Conservation (phyloP, 2,888 invertebrate species). For the Tholera decimalis region DNA sequence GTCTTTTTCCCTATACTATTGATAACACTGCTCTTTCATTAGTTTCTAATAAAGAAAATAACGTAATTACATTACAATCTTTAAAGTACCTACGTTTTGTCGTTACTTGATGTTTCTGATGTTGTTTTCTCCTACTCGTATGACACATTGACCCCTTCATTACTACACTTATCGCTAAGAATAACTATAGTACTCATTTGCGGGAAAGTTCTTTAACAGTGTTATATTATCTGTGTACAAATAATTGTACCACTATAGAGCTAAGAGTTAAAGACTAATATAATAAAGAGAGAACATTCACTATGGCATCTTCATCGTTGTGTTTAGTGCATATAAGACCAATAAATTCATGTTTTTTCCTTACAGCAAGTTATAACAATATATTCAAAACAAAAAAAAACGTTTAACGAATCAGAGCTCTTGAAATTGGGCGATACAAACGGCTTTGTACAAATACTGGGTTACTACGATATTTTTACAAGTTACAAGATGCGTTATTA, state of each 20-base stretch:
- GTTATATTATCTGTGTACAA: neutral
- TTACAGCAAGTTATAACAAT: neutral
- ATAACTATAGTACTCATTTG: conserved; percentile 32
- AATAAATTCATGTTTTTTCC: neutral
- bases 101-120: conserved; percentile 18
- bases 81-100: conserved; percentile 33
- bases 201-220: conserved; percentile 29
- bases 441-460: neutral
- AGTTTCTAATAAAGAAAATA: neutral
- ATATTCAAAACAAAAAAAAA: neutral
- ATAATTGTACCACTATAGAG: neutral
- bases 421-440: neutral
- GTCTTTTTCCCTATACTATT: neutral
- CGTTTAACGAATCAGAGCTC: neutral
- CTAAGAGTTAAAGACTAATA: neutral
- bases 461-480: neutral
- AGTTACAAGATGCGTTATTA: conserved; percentile 4
- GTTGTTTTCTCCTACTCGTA: conserved; percentile 32
- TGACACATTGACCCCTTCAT: conserved; percentile 39
- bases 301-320: neutral
- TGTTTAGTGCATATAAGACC: neutral
- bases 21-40: neutral
- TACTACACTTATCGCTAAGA: conserved; percentile 41
- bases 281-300: neutral
- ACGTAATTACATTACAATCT: conserved; percentile 2